Base-by-base conservation (phyloP, 1,140 invertebrate genomes). In the Drosophila pseudoananassae region DNA sequence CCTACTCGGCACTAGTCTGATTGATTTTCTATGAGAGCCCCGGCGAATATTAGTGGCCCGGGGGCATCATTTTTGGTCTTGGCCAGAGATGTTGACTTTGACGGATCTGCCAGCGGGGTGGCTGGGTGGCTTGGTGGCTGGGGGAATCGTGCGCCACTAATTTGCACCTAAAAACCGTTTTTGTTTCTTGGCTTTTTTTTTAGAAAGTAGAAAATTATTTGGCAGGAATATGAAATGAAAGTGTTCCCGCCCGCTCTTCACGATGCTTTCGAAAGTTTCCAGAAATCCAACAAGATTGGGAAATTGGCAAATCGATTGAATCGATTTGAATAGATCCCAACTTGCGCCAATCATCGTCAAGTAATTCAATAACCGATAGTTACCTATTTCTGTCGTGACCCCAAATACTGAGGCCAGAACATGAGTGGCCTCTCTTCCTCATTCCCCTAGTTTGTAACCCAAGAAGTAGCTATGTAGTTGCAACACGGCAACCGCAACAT, bases 101-200 rank as follows among this genome's bases (percentile, higher is more conserved):
- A 17, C 23, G 36, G 36, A 43, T 53, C 6, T 25, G 33, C 7
- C 15, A 12, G 47, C 8, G 25, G 15, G 31, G 29, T n/a, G 17
- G n/a, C 25, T 3, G 3, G n/a, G 38, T n/a, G 6, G 49, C 20
- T 20, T 20, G 20, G 20, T 20, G 20, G 20, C 20, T 20, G 20
- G 20, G 29, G 49, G 63, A 87, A 50, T 85, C 82, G 83, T 87
- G 83, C 83, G 83, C 83, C 45, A 38, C 75, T 88, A 87, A 87
- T 87, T 87, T 88, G 83, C 82, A 87, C 82, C 78, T 87, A 47
- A 52, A 66, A 55, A 46, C 57, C 31, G 43, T 50, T 25, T 70
- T 55, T 71, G 52, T 69, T 83, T 76, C 69, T 61, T 61, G 25
- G 38, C 23, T 71, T 58, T 40, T 75, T 57, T 46, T 82, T 87